Evolutionary conservation across 2,797 vertebrate species (phyloP).

Genomic region (Pyrrhura leucotis): DNA sequence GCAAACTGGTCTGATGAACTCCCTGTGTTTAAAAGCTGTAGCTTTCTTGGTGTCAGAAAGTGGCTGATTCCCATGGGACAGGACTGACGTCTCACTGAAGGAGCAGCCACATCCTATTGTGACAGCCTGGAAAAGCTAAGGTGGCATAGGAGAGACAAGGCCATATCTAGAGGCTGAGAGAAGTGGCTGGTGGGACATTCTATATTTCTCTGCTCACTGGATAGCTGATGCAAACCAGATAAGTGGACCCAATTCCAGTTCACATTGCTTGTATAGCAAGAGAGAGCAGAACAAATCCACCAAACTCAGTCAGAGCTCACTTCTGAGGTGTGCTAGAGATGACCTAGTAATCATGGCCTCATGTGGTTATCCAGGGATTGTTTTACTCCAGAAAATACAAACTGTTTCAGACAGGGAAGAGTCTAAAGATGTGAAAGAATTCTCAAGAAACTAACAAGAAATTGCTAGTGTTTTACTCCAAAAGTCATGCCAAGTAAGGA

Average conservation of each 20-base stretch:
- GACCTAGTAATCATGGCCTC: neutral
- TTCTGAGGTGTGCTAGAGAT: neutral
- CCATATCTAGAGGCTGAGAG: accelerated
- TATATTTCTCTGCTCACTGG: neutral
- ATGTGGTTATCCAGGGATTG: neutral
- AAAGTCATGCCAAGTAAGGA: neutral
- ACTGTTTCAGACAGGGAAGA: neutral
- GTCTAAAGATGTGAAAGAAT: neutral
- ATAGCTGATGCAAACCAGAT: neutral
- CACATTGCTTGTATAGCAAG: neutral
- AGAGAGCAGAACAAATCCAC: neutral
- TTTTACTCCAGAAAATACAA: neutral
- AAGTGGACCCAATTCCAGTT: neutral
- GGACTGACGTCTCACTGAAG: neutral
- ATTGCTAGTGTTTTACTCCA: accelerated
- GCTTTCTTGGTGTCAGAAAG: neutral
- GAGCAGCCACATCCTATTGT: neutral
- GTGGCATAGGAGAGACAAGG: neutral
- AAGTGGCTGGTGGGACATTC: neutral
- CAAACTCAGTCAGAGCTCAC: neutral
- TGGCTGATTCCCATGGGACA: neutral
- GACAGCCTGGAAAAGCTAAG: neutral
- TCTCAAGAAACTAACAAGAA: neutral
- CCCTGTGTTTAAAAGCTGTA: neutral
- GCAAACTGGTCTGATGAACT: neutral